phyloP scores from a whole-genome alignment of 1,140 invertebrate genomes.

The Rhopalosiphum padi region DNA sequence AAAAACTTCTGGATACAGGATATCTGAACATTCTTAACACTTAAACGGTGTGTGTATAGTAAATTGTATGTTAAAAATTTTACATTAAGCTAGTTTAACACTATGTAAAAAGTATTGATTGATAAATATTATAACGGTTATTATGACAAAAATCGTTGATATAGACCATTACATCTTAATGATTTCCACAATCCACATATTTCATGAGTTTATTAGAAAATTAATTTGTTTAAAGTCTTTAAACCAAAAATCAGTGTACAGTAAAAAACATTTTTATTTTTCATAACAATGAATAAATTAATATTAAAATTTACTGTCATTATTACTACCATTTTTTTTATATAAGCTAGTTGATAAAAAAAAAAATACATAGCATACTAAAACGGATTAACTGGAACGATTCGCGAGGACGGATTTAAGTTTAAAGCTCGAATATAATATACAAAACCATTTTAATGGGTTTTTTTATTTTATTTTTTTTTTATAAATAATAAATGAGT shows the following conservation, averaged over 20 bases:
- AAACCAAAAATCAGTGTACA: background rate
- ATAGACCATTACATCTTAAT: background rate
- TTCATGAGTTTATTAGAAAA: background rate
- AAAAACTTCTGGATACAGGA: too few relatives aligned
- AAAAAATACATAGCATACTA: background rate
- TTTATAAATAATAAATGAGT: background rate
- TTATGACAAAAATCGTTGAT: background rate
- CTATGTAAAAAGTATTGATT: too few relatives aligned
- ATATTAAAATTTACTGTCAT: background rate
- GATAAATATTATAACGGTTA: background rate
- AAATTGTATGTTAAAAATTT: too few relatives aligned
- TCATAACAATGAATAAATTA: background rate
- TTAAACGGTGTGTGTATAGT: too few relatives aligned
- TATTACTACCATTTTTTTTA: background rate
- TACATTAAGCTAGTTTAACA: too few relatives aligned
- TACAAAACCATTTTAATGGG: background rate
- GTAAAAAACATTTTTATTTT: background rate
- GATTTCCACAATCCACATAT: background rate
- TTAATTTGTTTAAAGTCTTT: background rate
- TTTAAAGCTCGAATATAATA: background rate
- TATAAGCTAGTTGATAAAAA: background rate
- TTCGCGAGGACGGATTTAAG: background rate
- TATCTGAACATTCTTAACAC: too few relatives aligned
- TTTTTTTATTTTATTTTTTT: background rate
- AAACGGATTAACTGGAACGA: background rate